A percentile compares a stretch with the other conserved stretches of the same genome.
These are phyloP conservation scores for Syngnathus floridae DNA, from an alignment of 2,113 vertebrate genomes.

Conservation along the genomic window DNA sequence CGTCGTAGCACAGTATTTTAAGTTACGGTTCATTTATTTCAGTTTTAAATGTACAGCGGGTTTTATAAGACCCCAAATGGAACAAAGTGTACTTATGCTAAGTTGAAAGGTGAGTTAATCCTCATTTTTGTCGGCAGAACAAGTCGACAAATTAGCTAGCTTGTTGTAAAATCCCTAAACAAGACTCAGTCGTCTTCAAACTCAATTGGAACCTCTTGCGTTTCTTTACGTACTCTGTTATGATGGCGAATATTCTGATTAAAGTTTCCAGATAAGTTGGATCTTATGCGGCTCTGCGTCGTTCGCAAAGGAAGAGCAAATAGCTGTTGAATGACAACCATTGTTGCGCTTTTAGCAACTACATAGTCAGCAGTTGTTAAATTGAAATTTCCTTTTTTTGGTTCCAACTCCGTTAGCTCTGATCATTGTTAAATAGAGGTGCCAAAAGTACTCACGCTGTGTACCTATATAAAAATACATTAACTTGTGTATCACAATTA, in stretches of 20 bases:
- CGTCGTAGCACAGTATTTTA: background rate
- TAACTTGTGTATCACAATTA: no score
- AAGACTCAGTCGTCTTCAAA: background rate
- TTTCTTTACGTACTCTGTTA: background rate
- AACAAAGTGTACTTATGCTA: conserved; percentile 23
- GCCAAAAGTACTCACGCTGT: background rate
- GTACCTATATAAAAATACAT: no score
- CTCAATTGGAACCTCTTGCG: background rate
- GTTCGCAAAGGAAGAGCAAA: background rate
- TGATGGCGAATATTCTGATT: background rate
- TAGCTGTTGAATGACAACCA: no score
- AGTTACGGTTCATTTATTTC: background rate
- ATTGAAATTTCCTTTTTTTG: background rate
- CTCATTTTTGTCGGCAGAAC: background rate
- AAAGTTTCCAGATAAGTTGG: background rate
- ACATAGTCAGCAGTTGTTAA: background rate
- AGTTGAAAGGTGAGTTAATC: conserved; percentile 53
- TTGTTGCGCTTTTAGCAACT: background rate
- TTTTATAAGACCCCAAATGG: conserved; percentile 37
- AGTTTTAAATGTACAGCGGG: conserved; percentile 24
- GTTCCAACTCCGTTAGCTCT: background rate
- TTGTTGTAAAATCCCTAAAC: conserved; percentile 12
- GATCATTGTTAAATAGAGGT: background rate
- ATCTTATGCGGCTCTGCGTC: background rate
- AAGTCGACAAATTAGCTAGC: conserved; percentile 10